Evolutionary conservation across 2,113 vertebrate genomes (phyloP), one percentile per base, ranked within the genome.

Genomic region (Acinonyx jubatus): DNA sequence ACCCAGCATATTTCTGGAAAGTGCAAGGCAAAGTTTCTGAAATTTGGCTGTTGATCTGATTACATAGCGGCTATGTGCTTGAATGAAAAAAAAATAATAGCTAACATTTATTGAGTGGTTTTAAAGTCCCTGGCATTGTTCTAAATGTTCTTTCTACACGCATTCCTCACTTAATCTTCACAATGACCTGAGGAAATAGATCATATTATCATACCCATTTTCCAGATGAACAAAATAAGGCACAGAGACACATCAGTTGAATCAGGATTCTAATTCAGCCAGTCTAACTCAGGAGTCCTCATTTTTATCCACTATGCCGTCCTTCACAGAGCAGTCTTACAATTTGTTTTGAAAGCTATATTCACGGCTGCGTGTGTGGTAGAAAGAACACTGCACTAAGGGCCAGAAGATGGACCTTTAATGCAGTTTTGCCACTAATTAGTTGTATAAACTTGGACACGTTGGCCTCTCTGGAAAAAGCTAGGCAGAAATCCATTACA

Each of bases 1-100:
- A 73, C 71, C 12, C 66, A 52, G 21, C 23, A 71, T 38, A 48
- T 9, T 89, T 89, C 71, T 97, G 57, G 78, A 90, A 97, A 94
- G 57, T 48, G 25, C 38, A 83, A 94, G 81, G 31, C 2, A 78
- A 82, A 80, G 82, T 78, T 91, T 81, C 36, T 94, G 76, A 89
- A 94, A 86, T 55, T 93, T 27, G 52, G 45, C 69, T 79, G 18
- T 69, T 95, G 29, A 52, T 89, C 65, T 79, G 69, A 57, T 96
- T 74, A 71, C 66, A 93, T 13, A 63, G 65, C 45, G 29, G 33
- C 33, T 55, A 23, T 79, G 18, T 29, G 48, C 25, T 61, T 90
- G 36, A 76, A 76, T 38, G 41, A 38, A 93, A 93, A 65, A 83
- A 79, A 29, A 41, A 38, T 23, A 71, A 31, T 11, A 69, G 5